These are phyloP conservation scores for Callopanchax toddi DNA, from an alignment of 2,113 vertebrate species.

Conservation along the genomic window DNA sequence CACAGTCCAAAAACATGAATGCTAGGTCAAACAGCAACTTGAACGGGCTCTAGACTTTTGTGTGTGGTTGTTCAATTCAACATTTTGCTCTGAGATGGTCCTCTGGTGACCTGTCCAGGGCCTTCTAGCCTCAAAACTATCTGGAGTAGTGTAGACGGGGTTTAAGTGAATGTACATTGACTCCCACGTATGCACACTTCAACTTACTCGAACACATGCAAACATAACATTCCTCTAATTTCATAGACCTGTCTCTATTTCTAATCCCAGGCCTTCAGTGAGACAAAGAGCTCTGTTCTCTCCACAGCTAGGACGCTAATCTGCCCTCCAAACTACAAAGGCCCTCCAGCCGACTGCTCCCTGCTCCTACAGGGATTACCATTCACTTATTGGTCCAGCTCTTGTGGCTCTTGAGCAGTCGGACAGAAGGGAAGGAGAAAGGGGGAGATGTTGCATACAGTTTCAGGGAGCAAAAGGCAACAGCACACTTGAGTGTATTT, in stretches of 20 bases:
- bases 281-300: conserved; percentile 74
- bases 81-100: too few species aligned
- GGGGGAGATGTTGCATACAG: conserved; percentile 58
- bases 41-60: too few species aligned
- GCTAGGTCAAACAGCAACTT: too few species aligned
- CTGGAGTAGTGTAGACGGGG: too few species aligned
- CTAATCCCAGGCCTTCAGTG: conserved; percentile 67
- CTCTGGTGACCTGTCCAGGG: too few species aligned
- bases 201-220: conserved; percentile 12
- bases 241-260: conserved; percentile 55
- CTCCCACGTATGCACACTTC: neutral
- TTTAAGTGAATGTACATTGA: neutral
- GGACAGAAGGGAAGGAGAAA: conserved; percentile 26
- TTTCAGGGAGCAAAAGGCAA: conserved; percentile 66
- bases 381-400: conserved; percentile 71
- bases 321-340: conserved; percentile 74
- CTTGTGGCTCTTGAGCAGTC: conserved; percentile 46
- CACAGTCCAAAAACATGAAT: too few species aligned
- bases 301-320: conserved; percentile 66
- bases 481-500: conserved; percentile 69
- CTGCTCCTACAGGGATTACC: conserved; percentile 73
- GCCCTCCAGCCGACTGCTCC: conserved; percentile 51
- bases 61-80: too few species aligned
- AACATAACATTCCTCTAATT: conserved; percentile 47
- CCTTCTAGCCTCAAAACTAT: too few species aligned